Evolutionary conservation across 2,113 vertebrate species (phyloP), one percentile per base, ranked within the genome.

Genomic region (Poeciliopsis retropinna): DNA sequence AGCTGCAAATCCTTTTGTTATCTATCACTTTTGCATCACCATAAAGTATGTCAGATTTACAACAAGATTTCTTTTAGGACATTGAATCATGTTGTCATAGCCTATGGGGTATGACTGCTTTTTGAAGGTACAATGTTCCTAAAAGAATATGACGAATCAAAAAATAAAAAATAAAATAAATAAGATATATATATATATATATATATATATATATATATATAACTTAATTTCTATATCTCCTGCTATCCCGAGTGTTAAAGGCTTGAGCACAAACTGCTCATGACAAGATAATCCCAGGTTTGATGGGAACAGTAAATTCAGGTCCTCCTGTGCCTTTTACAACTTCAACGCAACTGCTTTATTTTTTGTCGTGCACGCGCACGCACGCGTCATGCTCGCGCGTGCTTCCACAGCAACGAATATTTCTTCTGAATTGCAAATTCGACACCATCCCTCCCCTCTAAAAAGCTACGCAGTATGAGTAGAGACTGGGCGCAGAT

Each of bases 401-500:
- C 78, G 70, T 68, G 85, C 78, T 66, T 85, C 70, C 72, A 70
- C 57, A 44, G 79, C 75, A 60, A 32, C 65, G 75, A 14, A 54
- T 47, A 70, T 71, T 82, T 83, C 51, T 67, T 61, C 68, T 60
- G 86, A 90, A 91, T 88, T 80, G 76, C 85, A 71, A 41, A 84
- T 72, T n/a, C 66, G 80, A 84, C 64, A 51, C 71, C 31, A 32
- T 1, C 31, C 34, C 34, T 1, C 8, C 34, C 34, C 34, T 11
- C 34, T 70, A 34, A 79, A 65, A 85, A 81, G 63, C 73, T 92
- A 92, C 94, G 94, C 82, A 92, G 27, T 81, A 76, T 88, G 91
- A 90, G 94, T 84, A 94, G 75, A 82, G 75, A 89, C 60, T 66
- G 80, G 67, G 77, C 94, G 92, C 92, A 94, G 87, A 85, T 30